phyloP scores from a whole-genome alignment of 1,140 invertebrate species.

The Leptinotarsa undecemlineata region DNA sequence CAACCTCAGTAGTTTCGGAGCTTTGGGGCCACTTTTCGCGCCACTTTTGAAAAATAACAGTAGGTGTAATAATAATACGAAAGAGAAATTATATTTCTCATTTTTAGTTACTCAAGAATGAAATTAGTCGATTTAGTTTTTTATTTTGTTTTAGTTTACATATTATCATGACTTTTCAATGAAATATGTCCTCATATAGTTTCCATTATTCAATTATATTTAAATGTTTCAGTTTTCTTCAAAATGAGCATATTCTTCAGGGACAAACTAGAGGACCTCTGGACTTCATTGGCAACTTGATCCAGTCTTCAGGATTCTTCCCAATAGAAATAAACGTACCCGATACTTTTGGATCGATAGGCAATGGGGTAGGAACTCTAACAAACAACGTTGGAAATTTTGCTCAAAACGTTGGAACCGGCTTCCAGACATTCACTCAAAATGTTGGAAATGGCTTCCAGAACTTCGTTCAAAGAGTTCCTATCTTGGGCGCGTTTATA shows the following conservation, averaged over 20 bases:
- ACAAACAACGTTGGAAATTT: constrained; percentile 38
- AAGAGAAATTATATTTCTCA: no score
- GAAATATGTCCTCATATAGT: no score
- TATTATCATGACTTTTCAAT: no score
- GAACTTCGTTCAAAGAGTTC: constrained; percentile 34
- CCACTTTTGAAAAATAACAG: no score
- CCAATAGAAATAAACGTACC: constrained; percentile 50
- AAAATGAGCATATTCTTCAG: background rate
- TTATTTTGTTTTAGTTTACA: no score
- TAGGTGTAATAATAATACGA: no score
- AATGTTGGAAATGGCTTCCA: constrained; percentile 34
- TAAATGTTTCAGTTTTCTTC: background rate
- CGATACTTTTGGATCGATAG: constrained; percentile 36
- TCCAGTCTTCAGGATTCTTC: constrained; percentile 46
- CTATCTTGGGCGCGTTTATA: constrained; percentile 30
- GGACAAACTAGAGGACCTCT: constrained; percentile 33
- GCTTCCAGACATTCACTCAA: constrained; percentile 34
- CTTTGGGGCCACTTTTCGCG: no score
- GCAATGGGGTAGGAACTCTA: constrained; percentile 31
- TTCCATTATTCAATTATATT: background rate
- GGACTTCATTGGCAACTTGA: constrained; percentile 46
- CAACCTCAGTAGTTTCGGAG: no score
- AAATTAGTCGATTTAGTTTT: no score
- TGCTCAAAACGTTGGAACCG: constrained; percentile 33
- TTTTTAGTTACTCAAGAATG: no score